Conservation (phyloP, 2,888 invertebrate genomes). For the Pyrochroa serraticornis region DNA sequence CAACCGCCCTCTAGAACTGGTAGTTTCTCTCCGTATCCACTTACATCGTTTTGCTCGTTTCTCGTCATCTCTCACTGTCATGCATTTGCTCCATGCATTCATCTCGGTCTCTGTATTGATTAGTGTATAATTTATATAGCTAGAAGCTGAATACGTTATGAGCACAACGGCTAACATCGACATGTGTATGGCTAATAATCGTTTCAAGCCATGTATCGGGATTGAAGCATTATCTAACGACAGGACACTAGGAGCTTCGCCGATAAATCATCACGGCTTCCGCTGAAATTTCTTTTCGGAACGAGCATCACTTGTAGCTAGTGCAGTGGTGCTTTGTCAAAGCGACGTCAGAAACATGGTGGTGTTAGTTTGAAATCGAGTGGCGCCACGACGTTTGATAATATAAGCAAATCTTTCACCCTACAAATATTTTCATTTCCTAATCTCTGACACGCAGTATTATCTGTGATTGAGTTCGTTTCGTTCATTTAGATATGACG, state of each 20-base stretch:
- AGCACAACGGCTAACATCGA: conserved; percentile 1
- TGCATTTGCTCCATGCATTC: conserved; percentile 43
- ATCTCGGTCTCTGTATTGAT: conserved; percentile 49
- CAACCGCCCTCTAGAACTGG: conserved; percentile 36
- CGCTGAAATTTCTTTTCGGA: conserved; percentile 7
- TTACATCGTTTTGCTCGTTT: conserved; percentile 49
- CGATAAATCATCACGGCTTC: conserved; percentile 33
- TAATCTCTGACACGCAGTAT: conserved; percentile 18
- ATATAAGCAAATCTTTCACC: too few relatives aligned
- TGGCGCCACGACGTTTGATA: too few relatives aligned
- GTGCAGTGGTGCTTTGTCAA: conserved; percentile 18
- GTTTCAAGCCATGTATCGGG: conserved; percentile 15
- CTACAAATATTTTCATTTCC: conserved; percentile 28
- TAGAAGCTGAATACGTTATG: conserved; percentile 25
- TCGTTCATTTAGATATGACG: conserved; percentile 1
- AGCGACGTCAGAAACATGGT: conserved; percentile 18
- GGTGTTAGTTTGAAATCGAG: too few relatives aligned
- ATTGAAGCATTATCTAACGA: conserved; percentile 30
- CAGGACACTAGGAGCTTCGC: conserved; percentile 29
- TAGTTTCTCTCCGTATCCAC: conserved; percentile 45
- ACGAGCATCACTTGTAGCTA: conserved; percentile 16
- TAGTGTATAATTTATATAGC: conserved; percentile 47
- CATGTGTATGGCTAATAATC: conserved; percentile 21
- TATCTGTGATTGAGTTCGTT: conserved; percentile 1
- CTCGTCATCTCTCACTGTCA: conserved; percentile 49